Evolutionary conservation across 2,113 vertebrate genomes (phyloP).

Genomic region (Ptyas mucosa): DNA sequence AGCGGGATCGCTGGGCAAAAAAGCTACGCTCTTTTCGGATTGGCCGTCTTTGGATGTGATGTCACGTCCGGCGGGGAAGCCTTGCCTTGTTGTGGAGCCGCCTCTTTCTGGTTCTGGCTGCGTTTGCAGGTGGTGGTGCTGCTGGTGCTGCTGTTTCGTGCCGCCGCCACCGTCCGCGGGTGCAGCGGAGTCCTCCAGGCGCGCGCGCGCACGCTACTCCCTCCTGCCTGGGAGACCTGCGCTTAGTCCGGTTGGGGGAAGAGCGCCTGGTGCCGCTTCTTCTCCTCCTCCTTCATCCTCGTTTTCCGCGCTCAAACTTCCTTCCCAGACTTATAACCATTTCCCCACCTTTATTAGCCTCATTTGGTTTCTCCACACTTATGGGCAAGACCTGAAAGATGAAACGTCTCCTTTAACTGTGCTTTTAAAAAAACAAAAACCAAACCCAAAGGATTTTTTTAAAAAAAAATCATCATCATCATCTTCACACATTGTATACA

Average conservation of each 20-base stretch:
- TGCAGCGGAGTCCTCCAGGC: background rate
- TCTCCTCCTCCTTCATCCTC: background rate
- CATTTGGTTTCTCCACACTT: background rate
- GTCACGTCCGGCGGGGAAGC: slow-evolving; percentile 72
- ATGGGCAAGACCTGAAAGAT: background rate
- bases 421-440: background rate
- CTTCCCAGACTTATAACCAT: background rate
- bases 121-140: slow-evolving; percentile 52
- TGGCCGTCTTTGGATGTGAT: slow-evolving; percentile 53
- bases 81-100: slow-evolving; percentile 50
- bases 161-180: background rate
- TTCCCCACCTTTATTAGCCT: background rate
- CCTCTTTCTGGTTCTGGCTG: slow-evolving; percentile 27
- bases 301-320: background rate
- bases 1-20: background rate
- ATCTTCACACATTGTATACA: background rate
- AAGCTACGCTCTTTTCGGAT: slow-evolving; percentile 29
- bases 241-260: background rate
- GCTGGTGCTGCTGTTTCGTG: slow-evolving; percentile 35
- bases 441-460: background rate
- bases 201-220: background rate
- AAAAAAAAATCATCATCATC: background rate
- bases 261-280: background rate
- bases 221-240: background rate
- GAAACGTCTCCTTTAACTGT: background rate